Conservation (phyloP, 2,797 vertebrate species). For the Tangara arthus region DNA sequence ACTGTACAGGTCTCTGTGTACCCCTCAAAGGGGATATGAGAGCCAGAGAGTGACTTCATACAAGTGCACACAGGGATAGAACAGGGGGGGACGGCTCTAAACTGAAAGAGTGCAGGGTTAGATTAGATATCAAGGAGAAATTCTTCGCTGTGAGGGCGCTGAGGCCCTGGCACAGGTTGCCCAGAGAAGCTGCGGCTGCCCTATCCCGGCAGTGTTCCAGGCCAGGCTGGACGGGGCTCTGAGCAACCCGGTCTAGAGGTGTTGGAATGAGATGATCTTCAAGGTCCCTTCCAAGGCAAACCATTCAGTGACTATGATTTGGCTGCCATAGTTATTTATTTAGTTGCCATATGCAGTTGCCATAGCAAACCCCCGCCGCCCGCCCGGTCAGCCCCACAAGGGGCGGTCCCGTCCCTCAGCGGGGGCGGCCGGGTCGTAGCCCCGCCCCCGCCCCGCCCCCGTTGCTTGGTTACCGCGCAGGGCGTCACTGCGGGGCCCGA, state of each 20-base stretch:
- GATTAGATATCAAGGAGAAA: background rate
- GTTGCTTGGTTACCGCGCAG: slow-evolving; percentile 24
- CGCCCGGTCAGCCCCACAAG: fast-evolving
- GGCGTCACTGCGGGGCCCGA: background rate
- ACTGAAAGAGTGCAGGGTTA: background rate
- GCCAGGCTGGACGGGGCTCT: background rate
- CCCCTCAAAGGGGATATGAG: fast-evolving
- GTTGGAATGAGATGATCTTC: background rate
- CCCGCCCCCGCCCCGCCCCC: background rate
- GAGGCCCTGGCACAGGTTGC: background rate
- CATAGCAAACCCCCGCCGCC: fast-evolving
- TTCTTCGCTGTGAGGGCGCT: background rate
- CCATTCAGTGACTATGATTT: fast-evolving
- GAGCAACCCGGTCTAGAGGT: background rate
- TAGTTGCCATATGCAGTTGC: fast-evolving
- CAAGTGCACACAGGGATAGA: background rate
- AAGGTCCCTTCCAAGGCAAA: background rate
- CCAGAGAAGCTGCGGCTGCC: background rate
- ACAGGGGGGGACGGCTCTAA: background rate
- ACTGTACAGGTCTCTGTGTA: too few relatives aligned
- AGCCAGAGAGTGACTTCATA: background rate
- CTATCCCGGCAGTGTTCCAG: background rate
- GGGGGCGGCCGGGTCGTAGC: fast-evolving
- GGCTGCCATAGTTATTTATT: too few relatives aligned
- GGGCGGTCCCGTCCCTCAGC: fast-evolving